A percentile compares a stretch with the other conserved stretches of the same genome.
phyloP scores from a whole-genome alignment of 2,113 vertebrate genomes.

The Oreochromis aureus region DNA sequence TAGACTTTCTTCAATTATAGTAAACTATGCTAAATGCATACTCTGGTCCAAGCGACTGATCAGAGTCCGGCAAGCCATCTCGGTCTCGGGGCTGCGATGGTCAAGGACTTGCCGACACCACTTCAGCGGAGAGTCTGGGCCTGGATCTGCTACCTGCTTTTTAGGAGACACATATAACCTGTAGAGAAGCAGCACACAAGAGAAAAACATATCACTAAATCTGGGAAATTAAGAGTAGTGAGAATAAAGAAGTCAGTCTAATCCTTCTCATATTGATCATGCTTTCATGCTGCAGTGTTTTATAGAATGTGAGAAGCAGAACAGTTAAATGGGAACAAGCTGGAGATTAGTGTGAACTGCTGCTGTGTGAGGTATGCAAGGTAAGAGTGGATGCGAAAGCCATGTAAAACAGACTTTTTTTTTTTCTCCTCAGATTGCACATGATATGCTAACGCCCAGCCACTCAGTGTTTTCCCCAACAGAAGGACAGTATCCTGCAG shows the following conservation, averaged over 20 bases:
- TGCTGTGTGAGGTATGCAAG: neutral
- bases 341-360: neutral
- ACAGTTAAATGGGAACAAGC: neutral
- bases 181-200: neutral
- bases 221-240: neutral
- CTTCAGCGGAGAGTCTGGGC: conserved; percentile 77
- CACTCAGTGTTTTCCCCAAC: neutral
- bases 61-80: conserved; percentile 82
- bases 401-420: neutral
- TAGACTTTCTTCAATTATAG: neutral
- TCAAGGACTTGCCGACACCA: conserved; percentile 88
- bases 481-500: neutral
- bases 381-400: neutral
- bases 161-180: conserved; percentile 87
- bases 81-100: conserved; percentile 85
- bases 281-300: neutral
- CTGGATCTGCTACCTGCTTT: conserved; percentile 72
- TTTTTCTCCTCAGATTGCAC: neutral
- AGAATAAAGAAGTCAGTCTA: neutral
- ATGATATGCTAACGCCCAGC: neutral
- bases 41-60: conserved; percentile 84
- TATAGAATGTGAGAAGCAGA: neutral
- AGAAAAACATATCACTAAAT: neutral
- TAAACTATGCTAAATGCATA: conserved; percentile 38
- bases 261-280: conserved; percentile 1